Conservation (phyloP, 2,888 invertebrate species). For the Didymodactylos carnosus region DNA sequence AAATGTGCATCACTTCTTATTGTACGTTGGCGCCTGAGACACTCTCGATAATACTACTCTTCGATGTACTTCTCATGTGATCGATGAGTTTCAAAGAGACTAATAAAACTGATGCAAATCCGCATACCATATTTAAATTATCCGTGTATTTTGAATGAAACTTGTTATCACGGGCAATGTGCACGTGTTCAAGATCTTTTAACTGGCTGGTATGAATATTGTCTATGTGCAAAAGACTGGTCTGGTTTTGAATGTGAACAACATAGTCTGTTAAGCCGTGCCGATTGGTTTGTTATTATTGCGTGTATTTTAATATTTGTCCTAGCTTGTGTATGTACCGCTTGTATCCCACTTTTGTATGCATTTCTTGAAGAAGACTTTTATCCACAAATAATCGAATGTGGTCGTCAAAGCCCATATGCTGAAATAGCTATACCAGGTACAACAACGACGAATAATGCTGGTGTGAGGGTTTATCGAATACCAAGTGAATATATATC, state of each 20-base stretch:
- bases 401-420: background rate
- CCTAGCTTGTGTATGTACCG: background rate
- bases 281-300: background rate
- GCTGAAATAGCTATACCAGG: background rate
- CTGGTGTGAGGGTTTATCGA: background rate
- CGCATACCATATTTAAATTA: background rate
- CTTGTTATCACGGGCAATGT: background rate
- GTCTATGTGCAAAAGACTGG: background rate
- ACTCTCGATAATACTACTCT: no score
- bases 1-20: no score
- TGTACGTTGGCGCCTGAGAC: no score
- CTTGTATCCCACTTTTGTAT: background rate
- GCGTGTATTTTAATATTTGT: background rate
- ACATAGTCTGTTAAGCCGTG: background rate
- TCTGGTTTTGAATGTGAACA: background rate
- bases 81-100: no score
- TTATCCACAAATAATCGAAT: background rate
- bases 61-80: no score
- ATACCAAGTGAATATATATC: background rate
- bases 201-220: background rate
- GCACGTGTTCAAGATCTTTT: background rate
- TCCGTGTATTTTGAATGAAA: background rate
- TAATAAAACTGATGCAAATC: no score
- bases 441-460: background rate
- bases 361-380: background rate